Evolutionary conservation across 1,140 invertebrate genomes (phyloP), one percentile per base, ranked within the genome.

Genomic region (Temnothorax longispinosus): DNA sequence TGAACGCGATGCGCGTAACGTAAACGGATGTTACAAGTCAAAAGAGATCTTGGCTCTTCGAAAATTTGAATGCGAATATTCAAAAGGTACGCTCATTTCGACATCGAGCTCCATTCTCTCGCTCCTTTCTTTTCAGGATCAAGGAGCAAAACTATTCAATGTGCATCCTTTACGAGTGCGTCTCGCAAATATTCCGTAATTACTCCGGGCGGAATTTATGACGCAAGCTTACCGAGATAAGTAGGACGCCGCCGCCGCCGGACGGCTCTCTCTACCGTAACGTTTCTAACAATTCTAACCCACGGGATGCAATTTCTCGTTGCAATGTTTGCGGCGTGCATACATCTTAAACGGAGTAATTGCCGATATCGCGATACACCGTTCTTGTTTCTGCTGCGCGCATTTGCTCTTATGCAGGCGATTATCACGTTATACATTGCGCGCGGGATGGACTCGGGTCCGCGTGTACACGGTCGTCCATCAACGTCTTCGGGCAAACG

Each of bases 401-500:
- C 38, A 13, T 47, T n/a, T 74, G 80, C 54, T 74, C 69, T 75
- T 84, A 35, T 52, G 11, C 67, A 38, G 56, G 10, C 13, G 41
- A 62, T 84, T 84, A 84, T 75, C 80, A n/a, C 3, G 3, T 27
- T 50, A 62, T 11, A n/a, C 41, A 80, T 80, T 27, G 27, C 44
- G 62, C 58, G 38, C 21, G 27, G 27, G 3, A 85, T 44, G 74
- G 60, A 78, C 58, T 69, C n/a, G 58, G 58, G 35, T 71, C 32
- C 58, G 54, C 41, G 11, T 62, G 27, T 38, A 60, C 15, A 58
- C 21, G 13, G 74, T 78, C 82, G 71, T 85, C 32, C 60, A 86
- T 80, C 85, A 80, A 86, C 52, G 75, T 86, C 85, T 75, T 76
- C 11, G 52, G n/a, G 21, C 11, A 65, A 81, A 86, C 75, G 58